These are phyloP conservation scores for Todiramphus saurophagus DNA, from an alignment of 2,113 vertebrate species.

Conservation along the genomic window DNA sequence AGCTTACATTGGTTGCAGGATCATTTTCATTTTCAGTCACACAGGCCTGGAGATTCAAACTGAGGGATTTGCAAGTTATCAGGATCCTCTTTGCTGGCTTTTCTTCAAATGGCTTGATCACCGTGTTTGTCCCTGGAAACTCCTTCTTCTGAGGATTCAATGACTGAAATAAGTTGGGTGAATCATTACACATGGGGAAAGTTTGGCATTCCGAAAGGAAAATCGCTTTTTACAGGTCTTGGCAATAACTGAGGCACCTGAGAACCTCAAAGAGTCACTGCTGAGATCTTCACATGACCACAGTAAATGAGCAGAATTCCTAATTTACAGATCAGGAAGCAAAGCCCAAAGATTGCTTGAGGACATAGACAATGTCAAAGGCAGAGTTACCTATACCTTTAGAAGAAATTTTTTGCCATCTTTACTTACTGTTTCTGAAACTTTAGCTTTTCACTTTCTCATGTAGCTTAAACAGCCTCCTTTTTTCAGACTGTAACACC, in stretches of 20 bases:
- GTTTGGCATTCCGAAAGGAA: neutral
- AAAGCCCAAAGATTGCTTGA: neutral
- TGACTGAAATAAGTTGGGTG: slow-evolving; percentile 70
- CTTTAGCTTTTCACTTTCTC: neutral
- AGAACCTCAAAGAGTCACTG: neutral
- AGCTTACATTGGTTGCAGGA: slow-evolving; percentile 88
- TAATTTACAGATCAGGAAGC: neutral
- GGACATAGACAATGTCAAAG: neutral
- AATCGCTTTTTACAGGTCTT: neutral
- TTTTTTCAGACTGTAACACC: neutral
- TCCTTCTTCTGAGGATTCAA: slow-evolving; percentile 84
- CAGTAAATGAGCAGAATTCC: neutral
- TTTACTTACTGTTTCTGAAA: neutral
- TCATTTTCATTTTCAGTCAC: slow-evolving; percentile 88
- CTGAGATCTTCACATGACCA: neutral
- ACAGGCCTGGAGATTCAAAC: slow-evolving; percentile 90
- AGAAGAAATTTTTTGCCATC: neutral
- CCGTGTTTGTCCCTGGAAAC: slow-evolving; percentile 67
- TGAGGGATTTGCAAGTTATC: slow-evolving; percentile 87
- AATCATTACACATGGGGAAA: neutral
- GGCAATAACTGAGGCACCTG: neutral
- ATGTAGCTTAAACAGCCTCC: neutral
- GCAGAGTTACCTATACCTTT: neutral
- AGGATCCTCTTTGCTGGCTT: slow-evolving; percentile 89
- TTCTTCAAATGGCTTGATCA: slow-evolving; percentile 89